A percentile compares a stretch with the other conserved stretches of the same genome.
Conservation (phyloP, 30 jellyfish, hydroid and myxozoan genomes). For the Aurelia sp. region DNA sequence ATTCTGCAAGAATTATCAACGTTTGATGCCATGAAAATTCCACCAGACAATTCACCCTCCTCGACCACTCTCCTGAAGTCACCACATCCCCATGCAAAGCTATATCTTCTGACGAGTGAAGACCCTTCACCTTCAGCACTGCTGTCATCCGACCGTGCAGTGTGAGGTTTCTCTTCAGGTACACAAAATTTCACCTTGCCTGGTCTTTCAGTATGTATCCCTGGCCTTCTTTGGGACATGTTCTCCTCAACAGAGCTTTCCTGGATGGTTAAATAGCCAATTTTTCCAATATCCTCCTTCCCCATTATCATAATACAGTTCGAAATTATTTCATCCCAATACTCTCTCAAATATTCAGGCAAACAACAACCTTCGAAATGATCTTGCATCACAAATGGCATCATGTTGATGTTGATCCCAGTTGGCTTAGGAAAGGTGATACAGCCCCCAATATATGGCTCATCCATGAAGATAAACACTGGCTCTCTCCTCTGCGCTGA, state of each 20-base stretch:
- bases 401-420: conserved; percentile 69
- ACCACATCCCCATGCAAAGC: conserved; percentile 28
- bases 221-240: conserved; percentile 78
- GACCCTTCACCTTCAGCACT: background rate
- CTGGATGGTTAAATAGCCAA: conserved; percentile 77
- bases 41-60: conserved; percentile 34
- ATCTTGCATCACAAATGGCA: conserved; percentile 67
- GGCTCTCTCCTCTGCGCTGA: background rate
- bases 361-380: conserved; percentile 25
- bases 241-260: conserved; percentile 52
- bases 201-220: conserved; percentile 83
- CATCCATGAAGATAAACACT: no score
- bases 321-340: conserved; percentile 4
- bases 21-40: conserved; percentile 85
- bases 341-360: conserved; percentile 43
- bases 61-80: background rate
- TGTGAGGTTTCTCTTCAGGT: background rate
- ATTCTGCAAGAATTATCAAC: conserved; percentile 63
- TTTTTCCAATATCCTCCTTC: conserved; percentile 22
- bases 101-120: background rate
- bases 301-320: background rate
- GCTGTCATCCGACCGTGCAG: background rate
- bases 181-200: conserved; percentile 40
- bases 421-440: conserved; percentile 56
- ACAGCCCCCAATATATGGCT: background rate